A percentile compares a stretch with the other conserved stretches of the same genome.
These are phyloP conservation scores for Nomada flava DNA, from an alignment of 2,888 invertebrate genomes.

Conservation along the genomic window DNA sequence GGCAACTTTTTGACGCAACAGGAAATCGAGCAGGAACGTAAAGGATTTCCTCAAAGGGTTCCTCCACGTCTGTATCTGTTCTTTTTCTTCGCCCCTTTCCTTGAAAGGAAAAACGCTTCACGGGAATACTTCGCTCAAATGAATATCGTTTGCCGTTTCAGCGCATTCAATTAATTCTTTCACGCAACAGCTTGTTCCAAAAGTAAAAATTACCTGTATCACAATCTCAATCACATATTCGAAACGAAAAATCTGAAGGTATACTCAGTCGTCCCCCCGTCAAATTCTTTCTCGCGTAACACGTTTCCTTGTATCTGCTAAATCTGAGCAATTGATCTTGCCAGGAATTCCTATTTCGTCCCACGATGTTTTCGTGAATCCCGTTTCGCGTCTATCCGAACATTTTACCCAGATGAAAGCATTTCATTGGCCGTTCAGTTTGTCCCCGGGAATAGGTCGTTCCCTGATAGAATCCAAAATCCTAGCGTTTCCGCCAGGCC, in stretches of 20 bases:
- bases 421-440: constrained; percentile 57
- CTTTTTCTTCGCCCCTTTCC: constrained; percentile 37
- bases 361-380: constrained; percentile 59
- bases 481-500: constrained; percentile 68
- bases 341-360: constrained; percentile 59
- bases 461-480: constrained; percentile 74
- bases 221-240: background rate
- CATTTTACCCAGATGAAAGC: constrained; percentile 63
- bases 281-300: background rate
- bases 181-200: background rate
- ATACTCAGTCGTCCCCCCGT: background rate
- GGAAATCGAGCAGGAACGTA: constrained; percentile 57
- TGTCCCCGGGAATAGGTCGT: constrained; percentile 42
- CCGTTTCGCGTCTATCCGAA: constrained; percentile 42
- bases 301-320: constrained; percentile 25
- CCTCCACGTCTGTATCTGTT: constrained; percentile 37
- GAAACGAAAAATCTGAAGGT: constrained; percentile 2
- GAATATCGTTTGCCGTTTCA: constrained; percentile 16
- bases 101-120: constrained; percentile 20
- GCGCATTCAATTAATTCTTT: background rate
- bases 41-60: constrained; percentile 64
- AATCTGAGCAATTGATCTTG: constrained; percentile 50
- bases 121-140: constrained; percentile 21
- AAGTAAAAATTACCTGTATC: background rate
- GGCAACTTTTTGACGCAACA: constrained; percentile 47